Evolutionary conservation across 2,888 invertebrate species (phyloP).

Genomic region (Stenoptilia bipunctidactyla): DNA sequence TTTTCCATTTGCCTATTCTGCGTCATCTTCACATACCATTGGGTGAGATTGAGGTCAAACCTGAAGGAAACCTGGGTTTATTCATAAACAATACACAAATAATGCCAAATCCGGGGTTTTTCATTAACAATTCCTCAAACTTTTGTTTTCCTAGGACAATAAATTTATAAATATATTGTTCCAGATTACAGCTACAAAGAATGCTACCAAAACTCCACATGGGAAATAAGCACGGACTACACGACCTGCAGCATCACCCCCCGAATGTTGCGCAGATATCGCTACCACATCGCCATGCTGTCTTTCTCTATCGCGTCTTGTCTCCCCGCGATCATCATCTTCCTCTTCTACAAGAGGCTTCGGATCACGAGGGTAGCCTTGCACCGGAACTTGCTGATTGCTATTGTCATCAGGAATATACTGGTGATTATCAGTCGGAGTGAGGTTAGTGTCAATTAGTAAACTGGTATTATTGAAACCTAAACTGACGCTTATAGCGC

Average conservation of each 20-base stretch:
- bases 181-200: conserved; percentile 71
- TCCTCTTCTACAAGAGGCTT: conserved; percentile 66
- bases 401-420: conserved; percentile 69
- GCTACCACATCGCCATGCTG: conserved; percentile 66
- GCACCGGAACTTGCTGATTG: conserved; percentile 72
- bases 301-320: conserved; percentile 62
- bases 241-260: conserved; percentile 67
- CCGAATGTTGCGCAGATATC: conserved; percentile 57
- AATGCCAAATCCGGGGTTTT: too few relatives aligned
- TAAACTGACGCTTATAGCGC: too few relatives aligned
- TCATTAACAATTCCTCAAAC: too few relatives aligned
- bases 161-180: too few relatives aligned
- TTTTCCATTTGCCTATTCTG: too few relatives aligned
- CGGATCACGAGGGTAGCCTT: conserved; percentile 65
- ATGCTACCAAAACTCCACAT: conserved; percentile 64
- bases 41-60: too few relatives aligned
- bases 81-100: too few relatives aligned
- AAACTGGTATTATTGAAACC: too few relatives aligned
- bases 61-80: too few relatives aligned
- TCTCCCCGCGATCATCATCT: conserved; percentile 70
- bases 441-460: conserved; percentile 47
- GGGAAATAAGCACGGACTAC: conserved; percentile 73
- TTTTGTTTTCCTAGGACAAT: too few relatives aligned
- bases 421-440: conserved; percentile 70
- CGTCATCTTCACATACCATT: too few relatives aligned